A percentile compares a stretch with the other conserved stretches of the same genome.
These are phyloP conservation scores for Pteronotus mesoamericanus DNA, from an alignment of 2,797 vertebrate genomes.

Conservation along the genomic window DNA sequence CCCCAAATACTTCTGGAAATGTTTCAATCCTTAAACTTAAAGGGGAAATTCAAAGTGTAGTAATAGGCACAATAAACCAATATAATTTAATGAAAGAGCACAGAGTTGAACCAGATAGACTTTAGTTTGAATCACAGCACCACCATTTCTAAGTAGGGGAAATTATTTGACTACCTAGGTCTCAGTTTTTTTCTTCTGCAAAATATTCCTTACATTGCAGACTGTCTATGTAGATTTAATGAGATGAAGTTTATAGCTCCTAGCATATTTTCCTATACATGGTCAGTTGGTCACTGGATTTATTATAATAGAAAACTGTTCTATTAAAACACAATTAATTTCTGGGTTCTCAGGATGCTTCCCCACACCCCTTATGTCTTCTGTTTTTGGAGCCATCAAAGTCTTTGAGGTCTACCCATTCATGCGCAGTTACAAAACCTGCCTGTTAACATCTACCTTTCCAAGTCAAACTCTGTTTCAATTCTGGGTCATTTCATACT, in stretches of 20 bases:
- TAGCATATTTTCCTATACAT: background rate
- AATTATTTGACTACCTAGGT: background rate
- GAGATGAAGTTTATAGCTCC: background rate
- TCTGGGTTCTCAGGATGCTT: background rate
- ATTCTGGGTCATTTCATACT: background rate
- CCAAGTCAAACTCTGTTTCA: background rate
- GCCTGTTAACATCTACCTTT: background rate
- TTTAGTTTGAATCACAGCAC: background rate
- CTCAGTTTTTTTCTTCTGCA: background rate
- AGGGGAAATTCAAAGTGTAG: background rate
- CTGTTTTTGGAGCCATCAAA: background rate
- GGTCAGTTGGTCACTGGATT: background rate
- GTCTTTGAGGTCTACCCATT: background rate
- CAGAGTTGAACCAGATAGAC: background rate
- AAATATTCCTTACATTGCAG: background rate
- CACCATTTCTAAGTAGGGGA: background rate
- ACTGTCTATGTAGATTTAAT: background rate
- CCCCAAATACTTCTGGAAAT: background rate
- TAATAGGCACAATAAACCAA: background rate
- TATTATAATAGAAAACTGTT: constrained; percentile 3
- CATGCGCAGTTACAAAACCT: background rate
- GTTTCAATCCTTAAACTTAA: background rate
- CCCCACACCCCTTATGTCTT: background rate
- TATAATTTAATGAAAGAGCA: background rate
- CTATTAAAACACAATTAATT: background rate